These are phyloP conservation scores for Dorcus parallelipipedus DNA, from an alignment of 2,888 invertebrate genomes.

Conservation along the genomic window DNA sequence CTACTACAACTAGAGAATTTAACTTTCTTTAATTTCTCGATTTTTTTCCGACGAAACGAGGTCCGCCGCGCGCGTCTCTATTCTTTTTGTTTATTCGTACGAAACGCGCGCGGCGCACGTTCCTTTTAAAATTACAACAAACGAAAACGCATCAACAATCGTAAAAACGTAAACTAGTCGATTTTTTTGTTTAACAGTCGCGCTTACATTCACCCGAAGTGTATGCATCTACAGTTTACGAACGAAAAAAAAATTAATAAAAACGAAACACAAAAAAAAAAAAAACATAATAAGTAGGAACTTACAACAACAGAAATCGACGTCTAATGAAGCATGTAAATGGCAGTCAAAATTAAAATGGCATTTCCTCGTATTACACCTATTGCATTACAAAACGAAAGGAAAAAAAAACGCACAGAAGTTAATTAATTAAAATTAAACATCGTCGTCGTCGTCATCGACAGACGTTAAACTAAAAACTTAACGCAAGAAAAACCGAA, in stretches of 20 bases:
- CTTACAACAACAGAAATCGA: neutral
- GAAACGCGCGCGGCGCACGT: no score
- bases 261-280: neutral
- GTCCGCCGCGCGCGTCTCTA: neutral
- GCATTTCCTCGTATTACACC: slow-evolving; percentile 20
- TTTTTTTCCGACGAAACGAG: no score
- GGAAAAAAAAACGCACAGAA: no score
- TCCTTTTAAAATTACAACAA: no score
- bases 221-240: slow-evolving; percentile 2
- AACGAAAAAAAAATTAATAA: neutral
- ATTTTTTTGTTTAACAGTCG: no score
- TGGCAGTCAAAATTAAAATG: slow-evolving; percentile 31
- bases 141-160: no score
- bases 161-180: no score
- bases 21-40: no score
- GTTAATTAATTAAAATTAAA: no score
- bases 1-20: neutral
- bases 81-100: neutral
- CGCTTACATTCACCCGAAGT: neutral
- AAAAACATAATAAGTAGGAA: neutral
- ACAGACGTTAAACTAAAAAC: neutral
- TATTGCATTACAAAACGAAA: neutral
- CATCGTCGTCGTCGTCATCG: no score
- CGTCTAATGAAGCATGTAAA: slow-evolving; percentile 16
- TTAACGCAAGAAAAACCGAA: neutral